Evolutionary conservation across 1,140 invertebrate genomes (phyloP), one percentile per base, ranked within the genome.

Genomic region (Zaprionus ghesquierei): DNA sequence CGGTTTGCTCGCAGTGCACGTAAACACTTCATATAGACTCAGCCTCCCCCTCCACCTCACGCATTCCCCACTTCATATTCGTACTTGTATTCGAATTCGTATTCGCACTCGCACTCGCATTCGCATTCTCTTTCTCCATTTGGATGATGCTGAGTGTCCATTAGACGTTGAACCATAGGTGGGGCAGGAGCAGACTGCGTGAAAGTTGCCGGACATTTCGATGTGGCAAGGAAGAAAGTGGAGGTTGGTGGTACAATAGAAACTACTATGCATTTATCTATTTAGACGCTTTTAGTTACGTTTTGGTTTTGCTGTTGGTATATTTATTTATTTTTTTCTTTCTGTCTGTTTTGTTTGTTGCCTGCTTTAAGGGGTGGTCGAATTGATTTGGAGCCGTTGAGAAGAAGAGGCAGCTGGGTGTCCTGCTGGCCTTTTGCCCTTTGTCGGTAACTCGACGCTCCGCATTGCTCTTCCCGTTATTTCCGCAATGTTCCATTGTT

Each of bases 271-370:
- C 80, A 77, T 69, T 80, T 78, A 86, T 87, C 82, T 86, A 82
- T 87, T 87, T 86, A 78, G 81, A 76, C 63, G 82, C 82, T 87
- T 78, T 86, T 86, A 81, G 81, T 82, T 86, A 53, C 75, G 81
- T 72, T 86, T 81, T 56, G 66, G 78, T 69, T 77, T 85, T 31
- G 41, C 22, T 56, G 60, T 38, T 5, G 9, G 6, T 44, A 15
- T 46, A 46, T 46, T 61, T 51, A 31, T 61, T 61, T 20, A 2
- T 31, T 25, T 61, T 12, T 50, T 25, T 23, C 9, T 51, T 12
- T 51, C 3, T 23, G 31, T 50, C 3, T 2, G 20, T 62, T 50
- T n/a, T n/a, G n/a, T n/a, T n/a, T n/a, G 27, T 5, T 6, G 27
- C 6, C 13, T 23, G 12, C 12, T 58, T 31, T 55, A 53, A 25